A percentile compares a stretch with the other conserved stretches of the same genome.
These are phyloP conservation scores for Cyprinodon variegatus DNA, from an alignment of 2,113 vertebrate species.

Conservation along the genomic window DNA sequence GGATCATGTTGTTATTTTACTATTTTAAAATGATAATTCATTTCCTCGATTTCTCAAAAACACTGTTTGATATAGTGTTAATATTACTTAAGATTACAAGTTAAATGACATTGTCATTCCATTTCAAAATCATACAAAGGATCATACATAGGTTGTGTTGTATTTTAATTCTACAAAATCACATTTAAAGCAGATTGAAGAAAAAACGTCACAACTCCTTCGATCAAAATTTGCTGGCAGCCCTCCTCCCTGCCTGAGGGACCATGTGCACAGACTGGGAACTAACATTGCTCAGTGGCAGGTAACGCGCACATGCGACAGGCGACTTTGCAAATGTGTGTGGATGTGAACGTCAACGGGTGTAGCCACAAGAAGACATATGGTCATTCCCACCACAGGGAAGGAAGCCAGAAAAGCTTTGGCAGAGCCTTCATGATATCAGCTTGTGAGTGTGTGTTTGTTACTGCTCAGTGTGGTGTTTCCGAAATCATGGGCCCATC, in stretches of 20 bases:
- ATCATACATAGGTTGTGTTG: background rate
- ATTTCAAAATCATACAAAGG: background rate
- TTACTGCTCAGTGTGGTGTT: conserved; percentile 47
- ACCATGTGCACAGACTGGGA: conserved; percentile 42
- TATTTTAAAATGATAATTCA: background rate
- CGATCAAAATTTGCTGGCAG: conserved; percentile 29
- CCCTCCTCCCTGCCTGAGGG: conserved; percentile 43
- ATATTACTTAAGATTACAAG: background rate
- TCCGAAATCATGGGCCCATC: conserved; percentile 50
- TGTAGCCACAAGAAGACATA: conserved; percentile 62
- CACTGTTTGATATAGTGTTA: background rate
- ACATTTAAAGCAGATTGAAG: background rate
- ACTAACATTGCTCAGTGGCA: conserved; percentile 31
- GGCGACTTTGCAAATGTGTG: background rate
- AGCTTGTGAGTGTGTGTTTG: conserved; percentile 15
- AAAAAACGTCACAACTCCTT: conserved; percentile 6
- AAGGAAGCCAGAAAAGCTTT: conserved; percentile 51
- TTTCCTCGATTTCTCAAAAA: background rate
- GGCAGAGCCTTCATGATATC: conserved; percentile 40
- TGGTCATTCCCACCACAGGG: conserved; percentile 53
- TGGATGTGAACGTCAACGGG: conserved; percentile 27
- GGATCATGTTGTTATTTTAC: background rate
- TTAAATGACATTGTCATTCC: too few species aligned
- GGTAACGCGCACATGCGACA: conserved; percentile 15
- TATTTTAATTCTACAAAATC: background rate